Evolutionary conservation across 2,888 invertebrate genomes (phyloP).

Genomic region (Anaspis maculata): DNA sequence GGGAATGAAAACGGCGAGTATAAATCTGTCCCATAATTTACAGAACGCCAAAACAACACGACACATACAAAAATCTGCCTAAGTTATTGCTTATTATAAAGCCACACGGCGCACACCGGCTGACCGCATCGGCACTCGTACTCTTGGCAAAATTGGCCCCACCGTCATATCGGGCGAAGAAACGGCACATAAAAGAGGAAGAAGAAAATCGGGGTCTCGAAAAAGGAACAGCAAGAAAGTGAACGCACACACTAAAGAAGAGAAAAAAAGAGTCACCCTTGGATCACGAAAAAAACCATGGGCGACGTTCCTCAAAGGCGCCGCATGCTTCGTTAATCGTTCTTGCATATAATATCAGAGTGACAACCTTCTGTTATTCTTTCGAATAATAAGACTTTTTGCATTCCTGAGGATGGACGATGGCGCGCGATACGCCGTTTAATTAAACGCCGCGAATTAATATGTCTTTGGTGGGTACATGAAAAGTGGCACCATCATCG

Average conservation of each 20-base stretch:
- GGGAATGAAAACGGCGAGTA: slow-evolving; percentile 34
- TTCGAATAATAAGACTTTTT: no score
- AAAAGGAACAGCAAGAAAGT: no score
- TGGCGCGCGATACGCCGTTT: no score
- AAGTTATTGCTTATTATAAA: slow-evolving; percentile 40
- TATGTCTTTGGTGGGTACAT: no score
- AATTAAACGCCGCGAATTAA: no score
- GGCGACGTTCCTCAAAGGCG: slow-evolving; percentile 18
- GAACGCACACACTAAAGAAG: no score
- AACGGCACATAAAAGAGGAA: no score
- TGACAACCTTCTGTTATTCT: slow-evolving; percentile 28
- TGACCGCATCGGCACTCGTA: slow-evolving; percentile 5
- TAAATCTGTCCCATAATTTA: slow-evolving; percentile 41
- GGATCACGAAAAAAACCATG: background rate
- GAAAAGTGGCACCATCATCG: no score
- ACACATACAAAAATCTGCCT: slow-evolving; percentile 37
- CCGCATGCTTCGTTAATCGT: slow-evolving; percentile 26
- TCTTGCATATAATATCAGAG: slow-evolving; percentile 27
- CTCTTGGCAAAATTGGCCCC: no score
- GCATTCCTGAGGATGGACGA: no score
- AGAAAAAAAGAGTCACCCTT: background rate
- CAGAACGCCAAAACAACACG: slow-evolving; percentile 39
- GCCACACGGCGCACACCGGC: slow-evolving; percentile 22
- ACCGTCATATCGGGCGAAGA: no score
- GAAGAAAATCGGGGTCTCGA: no score